These are phyloP conservation scores for Lepidochrysops patricia DNA, from an alignment of 2,888 invertebrate genomes.

Conservation along the genomic window DNA sequence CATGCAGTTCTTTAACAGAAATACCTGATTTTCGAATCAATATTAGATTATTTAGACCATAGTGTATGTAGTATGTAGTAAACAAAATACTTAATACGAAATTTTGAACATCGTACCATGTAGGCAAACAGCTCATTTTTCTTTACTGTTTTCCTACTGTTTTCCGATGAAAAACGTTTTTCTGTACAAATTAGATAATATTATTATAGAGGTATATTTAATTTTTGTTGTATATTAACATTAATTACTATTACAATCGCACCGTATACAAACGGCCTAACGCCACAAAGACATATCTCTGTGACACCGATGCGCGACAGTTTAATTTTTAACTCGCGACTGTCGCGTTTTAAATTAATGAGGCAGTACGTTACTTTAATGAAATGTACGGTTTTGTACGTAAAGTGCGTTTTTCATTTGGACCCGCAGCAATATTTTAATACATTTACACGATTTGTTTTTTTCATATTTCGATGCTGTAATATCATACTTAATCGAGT, in stretches of 20 bases:
- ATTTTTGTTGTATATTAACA: too few relatives aligned
- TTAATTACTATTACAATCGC: neutral
- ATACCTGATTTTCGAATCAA: too few relatives aligned
- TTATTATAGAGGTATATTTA: too few relatives aligned
- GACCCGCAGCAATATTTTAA: slow-evolving; percentile 3
- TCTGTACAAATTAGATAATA: too few relatives aligned
- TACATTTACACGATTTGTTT: slow-evolving; percentile 15
- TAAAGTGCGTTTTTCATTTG: slow-evolving; percentile 28
- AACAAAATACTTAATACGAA: too few relatives aligned
- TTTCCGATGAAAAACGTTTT: too few relatives aligned
- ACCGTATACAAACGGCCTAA: slow-evolving; percentile 14
- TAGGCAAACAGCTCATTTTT: too few relatives aligned
- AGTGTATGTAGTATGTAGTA: too few relatives aligned
- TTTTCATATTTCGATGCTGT: neutral
- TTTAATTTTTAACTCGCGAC: slow-evolving; percentile 33
- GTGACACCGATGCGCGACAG: slow-evolving; percentile 26
- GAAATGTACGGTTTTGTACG: slow-evolving; percentile 32
- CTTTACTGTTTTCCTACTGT: too few relatives aligned
- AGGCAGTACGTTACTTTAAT: slow-evolving; percentile 31
- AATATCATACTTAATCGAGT: neutral
- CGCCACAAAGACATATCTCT: slow-evolving; percentile 26
- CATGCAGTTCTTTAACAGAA: too few relatives aligned
- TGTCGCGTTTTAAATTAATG: slow-evolving; percentile 31
- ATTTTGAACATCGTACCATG: too few relatives aligned
- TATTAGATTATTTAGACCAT: too few relatives aligned